Percentiles rank a stretch among this genome's conserved stretches.
phyloP scores from a whole-genome alignment of 37 sponge, comb jelly and placozoan genomes.

The Eunapius fragilis region DNA sequence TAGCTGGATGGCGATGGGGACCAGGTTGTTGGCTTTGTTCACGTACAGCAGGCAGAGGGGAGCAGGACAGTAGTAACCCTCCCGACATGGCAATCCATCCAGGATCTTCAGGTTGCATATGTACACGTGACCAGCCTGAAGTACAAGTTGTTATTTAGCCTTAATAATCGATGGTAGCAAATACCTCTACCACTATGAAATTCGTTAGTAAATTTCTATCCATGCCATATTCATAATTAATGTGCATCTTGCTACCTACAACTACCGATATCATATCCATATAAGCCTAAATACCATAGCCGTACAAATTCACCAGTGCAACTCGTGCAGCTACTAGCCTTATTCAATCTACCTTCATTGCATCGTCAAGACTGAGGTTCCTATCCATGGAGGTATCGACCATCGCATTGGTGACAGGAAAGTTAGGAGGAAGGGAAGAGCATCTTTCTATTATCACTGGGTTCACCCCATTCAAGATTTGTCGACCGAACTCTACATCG shows the following conservation, averaged over 20 bases:
- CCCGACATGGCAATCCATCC: slow-evolving; percentile 41
- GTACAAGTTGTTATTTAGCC: no score
- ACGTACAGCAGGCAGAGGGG: slow-evolving; percentile 67
- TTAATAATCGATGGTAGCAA: no score
- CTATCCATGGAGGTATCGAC: slow-evolving; percentile 24
- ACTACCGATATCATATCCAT: no score
- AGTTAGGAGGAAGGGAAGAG: slow-evolving; percentile 31
- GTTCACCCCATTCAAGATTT: slow-evolving; percentile 63
- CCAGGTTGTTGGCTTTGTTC: slow-evolving; percentile 17
- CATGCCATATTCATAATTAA: no score
- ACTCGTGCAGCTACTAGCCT: no score
- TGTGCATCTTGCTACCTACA: no score
- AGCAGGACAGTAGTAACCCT: slow-evolving; percentile 47
- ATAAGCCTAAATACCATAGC: no score
- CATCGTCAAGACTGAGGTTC: slow-evolving; percentile 26
- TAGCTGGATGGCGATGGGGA: slow-evolving; percentile 83
- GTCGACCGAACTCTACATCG: slow-evolving; percentile 70
- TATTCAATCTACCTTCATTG: slow-evolving; percentile 48
- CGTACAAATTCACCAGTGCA: no score
- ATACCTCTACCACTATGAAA: no score
- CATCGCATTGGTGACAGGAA: slow-evolving; percentile 60
- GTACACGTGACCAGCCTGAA: slow-evolving; percentile 75
- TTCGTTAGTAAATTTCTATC: no score
- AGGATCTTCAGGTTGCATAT: slow-evolving; percentile 60
- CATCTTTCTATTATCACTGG: slow-evolving; percentile 37